Base-by-base conservation (phyloP, 1,140 invertebrate species). In the Dolichoris vasculosae region DNA sequence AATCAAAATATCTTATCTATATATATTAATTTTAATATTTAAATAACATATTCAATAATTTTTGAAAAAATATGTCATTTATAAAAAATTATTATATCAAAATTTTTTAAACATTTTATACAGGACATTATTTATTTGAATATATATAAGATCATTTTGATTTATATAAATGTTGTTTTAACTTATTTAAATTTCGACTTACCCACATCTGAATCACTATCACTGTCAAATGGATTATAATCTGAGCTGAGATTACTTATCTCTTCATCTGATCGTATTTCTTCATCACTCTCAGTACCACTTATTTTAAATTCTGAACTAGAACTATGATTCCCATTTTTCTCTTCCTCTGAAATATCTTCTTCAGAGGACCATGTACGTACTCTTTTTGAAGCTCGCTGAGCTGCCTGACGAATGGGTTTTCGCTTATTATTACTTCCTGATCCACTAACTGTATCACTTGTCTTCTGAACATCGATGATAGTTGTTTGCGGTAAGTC, bases 201-300 rank as follows among this genome's bases (percentile, higher is more conserved):
- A 94, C 96, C 96, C 83, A 96, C 96, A 93, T 98, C 97, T 86
- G 96, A 96, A 91, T 98, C 97, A 90, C 96, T 97, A 83, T 96
- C 96, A 82, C 95, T 96, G 90, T 95, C 94, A 92, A 98, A 98
- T 30, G 97, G 97, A 95, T 98, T 98, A 90, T 97, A 97, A 93
- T 98, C 97, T 86, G 96, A 97, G 87, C 95, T 95, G 78, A 93
- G 90, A 88, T 96, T 95, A 82, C 95, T 96, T 13, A 86, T 85
- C 40, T 88, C 88, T 88, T 96, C 96, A 88, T 95, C 94, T 40
- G 94, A 93, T n/a, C 86, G 89, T 83, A 94, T 94, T 43, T 93
- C 94, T 83, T 95, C 94, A 67, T 95, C 95, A 69, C 94, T 95
- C 85, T 95, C 95, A 40, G 93, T 92, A 35, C 92, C 93, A 30